Evolutionary conservation across 2,113 vertebrate genomes (phyloP).

Genomic region (Morphnarchus princeps): DNA sequence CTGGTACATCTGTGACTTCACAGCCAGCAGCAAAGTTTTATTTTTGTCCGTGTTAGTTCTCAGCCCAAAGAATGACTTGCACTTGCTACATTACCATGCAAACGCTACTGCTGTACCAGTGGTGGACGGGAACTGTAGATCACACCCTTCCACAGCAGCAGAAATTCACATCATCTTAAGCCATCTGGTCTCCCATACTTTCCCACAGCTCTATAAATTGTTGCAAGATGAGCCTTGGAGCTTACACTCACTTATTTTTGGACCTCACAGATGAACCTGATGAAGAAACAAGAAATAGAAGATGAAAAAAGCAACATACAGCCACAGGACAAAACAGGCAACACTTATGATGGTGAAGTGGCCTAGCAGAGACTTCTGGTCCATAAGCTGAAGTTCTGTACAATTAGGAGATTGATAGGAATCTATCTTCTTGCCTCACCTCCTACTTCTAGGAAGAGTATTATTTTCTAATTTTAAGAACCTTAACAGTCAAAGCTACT

Average conservation of each 20-base stretch:
- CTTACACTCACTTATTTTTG: not conserved
- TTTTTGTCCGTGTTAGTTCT: not conserved
- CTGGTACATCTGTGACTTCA: not conserved
- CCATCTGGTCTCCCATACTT: not conserved
- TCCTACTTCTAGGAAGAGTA: not conserved
- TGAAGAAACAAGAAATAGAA: not conserved
- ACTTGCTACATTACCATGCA: not conserved
- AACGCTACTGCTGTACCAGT: not conserved
- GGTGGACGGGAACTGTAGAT: not conserved
- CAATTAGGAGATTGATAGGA: not conserved
- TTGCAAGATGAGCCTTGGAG: not conserved
- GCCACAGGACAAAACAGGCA: not conserved
- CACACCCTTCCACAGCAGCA: not conserved
- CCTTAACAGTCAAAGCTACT: not conserved
- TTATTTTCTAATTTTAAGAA: not conserved
- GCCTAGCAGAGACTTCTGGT: not conserved
- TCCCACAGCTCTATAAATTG: not conserved
- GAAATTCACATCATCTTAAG: not conserved
- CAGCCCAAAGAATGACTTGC: not conserved
- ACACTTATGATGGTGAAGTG: not conserved
- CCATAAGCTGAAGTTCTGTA: not conserved
- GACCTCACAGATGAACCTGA: not conserved
- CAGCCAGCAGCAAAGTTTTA: not conserved
- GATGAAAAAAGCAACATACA: not conserved
- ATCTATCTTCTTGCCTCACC: not conserved